Evolutionary conservation across 2,888 invertebrate species (phyloP).

Genomic region (Keiferia lycopersicella): DNA sequence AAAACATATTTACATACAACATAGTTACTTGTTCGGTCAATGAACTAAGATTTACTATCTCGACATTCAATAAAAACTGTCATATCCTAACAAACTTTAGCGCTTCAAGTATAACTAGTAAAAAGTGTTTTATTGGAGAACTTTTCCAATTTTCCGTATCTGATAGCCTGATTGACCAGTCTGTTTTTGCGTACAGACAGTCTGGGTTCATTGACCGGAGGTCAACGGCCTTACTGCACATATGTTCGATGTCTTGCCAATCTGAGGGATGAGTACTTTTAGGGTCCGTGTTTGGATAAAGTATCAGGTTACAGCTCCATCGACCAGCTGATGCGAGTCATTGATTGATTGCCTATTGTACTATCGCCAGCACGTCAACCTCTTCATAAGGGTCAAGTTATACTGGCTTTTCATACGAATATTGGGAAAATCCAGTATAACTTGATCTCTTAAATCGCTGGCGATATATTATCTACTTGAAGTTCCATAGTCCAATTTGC

Average conservation of each 20-base stretch:
- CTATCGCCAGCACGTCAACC: too few relatives aligned
- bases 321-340: too few relatives aligned
- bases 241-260: slow-evolving; percentile 3
- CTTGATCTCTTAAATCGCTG: too few relatives aligned
- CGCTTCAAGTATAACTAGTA: neutral
- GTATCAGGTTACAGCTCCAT: neutral
- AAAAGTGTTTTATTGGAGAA: slow-evolving; percentile 4
- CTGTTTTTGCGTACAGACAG: slow-evolving; percentile 9
- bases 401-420: too few relatives aligned
- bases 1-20: too few relatives aligned
- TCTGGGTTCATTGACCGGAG: neutral
- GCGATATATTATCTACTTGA: too few relatives aligned
- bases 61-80: neutral
- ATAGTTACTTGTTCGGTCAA: too few relatives aligned
- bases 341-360: too few relatives aligned
- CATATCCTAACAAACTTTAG: neutral
- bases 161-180: neutral
- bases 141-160: slow-evolving; percentile 3
- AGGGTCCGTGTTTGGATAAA: neutral
- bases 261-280: neutral
- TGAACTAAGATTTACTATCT: neutral
- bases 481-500: too few relatives aligned
- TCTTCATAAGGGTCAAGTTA: too few relatives aligned
- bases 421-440: too few relatives aligned
- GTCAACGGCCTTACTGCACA: slow-evolving; percentile 11